phyloP scores from a whole-genome alignment of 2,113 vertebrate species.

The Callithrix jacchus region DNA sequence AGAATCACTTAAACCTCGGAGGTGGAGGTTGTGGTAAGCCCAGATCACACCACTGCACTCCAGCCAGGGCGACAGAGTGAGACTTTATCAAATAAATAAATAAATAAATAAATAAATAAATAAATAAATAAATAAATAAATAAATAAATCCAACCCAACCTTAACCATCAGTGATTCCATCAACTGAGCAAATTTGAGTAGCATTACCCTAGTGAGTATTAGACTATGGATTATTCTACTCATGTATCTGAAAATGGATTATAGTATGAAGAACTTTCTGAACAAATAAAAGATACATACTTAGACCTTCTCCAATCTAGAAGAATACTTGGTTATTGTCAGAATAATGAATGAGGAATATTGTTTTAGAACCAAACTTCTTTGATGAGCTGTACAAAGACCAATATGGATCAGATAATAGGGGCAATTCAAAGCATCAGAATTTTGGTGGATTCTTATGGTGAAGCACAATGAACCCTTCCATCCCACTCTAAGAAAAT shows the following conservation, averaged over 20 bases:
- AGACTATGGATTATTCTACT: not conserved
- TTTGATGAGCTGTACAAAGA: not conserved
- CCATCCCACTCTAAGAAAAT: not conserved
- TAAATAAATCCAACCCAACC: too few species aligned
- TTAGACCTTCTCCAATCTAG: not conserved
- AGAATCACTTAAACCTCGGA: too few species aligned
- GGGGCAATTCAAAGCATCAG: not conserved
- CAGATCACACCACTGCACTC: too few species aligned
- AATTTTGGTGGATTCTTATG: not conserved
- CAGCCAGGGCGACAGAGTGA: too few species aligned
- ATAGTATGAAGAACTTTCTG: not conserved
- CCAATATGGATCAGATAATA: not conserved
- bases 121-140: too few species aligned
- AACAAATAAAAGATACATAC: not conserved
- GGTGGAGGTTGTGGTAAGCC: too few species aligned
- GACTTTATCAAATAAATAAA: too few species aligned
- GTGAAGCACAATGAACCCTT: not conserved
- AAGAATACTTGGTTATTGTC: not conserved
- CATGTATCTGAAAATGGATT: slow-evolving; percentile 6
- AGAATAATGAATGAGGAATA: not conserved
- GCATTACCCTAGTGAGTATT: not conserved
- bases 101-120: too few species aligned
- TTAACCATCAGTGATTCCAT: not conserved
- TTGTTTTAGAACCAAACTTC: not conserved
- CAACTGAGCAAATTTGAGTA: not conserved